Conservation (phyloP, 92 coral and sea anemone genomes). For the Bergia sp. region DNA sequence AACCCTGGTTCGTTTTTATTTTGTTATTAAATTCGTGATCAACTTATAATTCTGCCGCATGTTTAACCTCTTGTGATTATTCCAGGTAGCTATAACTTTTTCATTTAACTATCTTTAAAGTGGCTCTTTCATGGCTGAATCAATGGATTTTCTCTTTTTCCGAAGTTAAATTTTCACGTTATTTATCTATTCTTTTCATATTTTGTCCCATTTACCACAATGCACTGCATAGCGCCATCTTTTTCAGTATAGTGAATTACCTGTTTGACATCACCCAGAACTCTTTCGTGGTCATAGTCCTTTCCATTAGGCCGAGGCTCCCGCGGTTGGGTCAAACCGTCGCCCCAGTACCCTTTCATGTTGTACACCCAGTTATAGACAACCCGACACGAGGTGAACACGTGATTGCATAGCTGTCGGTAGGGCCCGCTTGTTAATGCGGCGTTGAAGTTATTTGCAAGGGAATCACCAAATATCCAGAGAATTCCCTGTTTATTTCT, state of each 20-base stretch:
- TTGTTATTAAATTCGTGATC: no score
- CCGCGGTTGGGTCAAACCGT: slow-evolving; percentile 65
- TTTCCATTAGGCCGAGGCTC: slow-evolving; percentile 80
- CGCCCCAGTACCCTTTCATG: slow-evolving; percentile 85
- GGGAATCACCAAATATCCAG: slow-evolving; percentile 86
- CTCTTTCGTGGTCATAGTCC: slow-evolving; percentile 87
- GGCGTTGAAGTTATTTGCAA: slow-evolving; percentile 64
- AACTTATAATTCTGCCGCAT: no score
- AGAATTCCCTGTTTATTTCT: slow-evolving; percentile 60
- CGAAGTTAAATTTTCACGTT: no score
- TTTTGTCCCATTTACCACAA: no score
- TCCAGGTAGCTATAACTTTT: no score
- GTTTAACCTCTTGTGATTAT: no score
- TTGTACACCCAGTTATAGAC: slow-evolving; percentile 88
- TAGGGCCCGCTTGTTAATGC: slow-evolving; percentile 71
- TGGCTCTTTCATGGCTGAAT: no score
- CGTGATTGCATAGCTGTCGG: slow-evolving; percentile 57
- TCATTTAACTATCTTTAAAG: no score
- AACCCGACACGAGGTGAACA: slow-evolving; percentile 65
- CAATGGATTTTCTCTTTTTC: no score
- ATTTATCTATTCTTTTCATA: no score
- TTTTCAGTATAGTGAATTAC: slow-evolving; percentile 17
- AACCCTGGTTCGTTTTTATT: no score
- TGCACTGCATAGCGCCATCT: no score
- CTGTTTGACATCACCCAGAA: slow-evolving; percentile 78